These are phyloP conservation scores for Pitangus sulphuratus DNA, from an alignment of 2,797 vertebrate species.

Conservation along the genomic window DNA sequence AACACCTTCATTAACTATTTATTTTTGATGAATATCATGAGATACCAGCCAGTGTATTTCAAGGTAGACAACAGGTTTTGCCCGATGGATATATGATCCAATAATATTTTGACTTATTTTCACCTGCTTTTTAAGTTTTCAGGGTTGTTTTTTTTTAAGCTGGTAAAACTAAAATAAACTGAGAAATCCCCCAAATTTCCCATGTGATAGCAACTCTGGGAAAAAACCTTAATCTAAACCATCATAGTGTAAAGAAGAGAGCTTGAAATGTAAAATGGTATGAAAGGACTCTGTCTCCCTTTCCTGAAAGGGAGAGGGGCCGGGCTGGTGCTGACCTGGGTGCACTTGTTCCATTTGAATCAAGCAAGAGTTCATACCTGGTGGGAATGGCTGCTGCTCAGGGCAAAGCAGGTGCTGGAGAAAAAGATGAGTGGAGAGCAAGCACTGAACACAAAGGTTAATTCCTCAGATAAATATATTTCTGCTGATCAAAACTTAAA, in stretches of 20 bases:
- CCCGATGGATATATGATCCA: neutral
- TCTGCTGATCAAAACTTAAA: neutral
- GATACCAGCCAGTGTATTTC: neutral
- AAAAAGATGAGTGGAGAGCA: neutral
- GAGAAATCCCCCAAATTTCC: neutral
- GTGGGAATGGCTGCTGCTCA: neutral
- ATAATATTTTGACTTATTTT: slow-evolving; percentile 31
- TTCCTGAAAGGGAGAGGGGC: neutral
- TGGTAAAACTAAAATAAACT: slow-evolving; percentile 23
- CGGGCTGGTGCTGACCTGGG: neutral
- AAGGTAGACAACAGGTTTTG: slow-evolving; percentile 3
- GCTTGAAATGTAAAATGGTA: neutral
- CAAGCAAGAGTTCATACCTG: neutral
- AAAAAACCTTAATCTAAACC: neutral
- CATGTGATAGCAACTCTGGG: neutral
- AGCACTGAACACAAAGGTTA: slow-evolving; percentile 26
- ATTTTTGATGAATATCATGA: slow-evolving; percentile 57
- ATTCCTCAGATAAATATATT: slow-evolving; percentile 39
- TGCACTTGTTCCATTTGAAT: neutral
- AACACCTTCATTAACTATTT: slow-evolving; percentile 78
- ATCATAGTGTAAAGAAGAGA: neutral
- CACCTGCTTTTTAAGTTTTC: neutral
- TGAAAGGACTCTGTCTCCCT: neutral
- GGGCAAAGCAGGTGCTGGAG: neutral
- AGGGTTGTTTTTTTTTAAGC: neutral